Percentiles rank a stretch among this genome's conserved stretches.
phyloP scores from a whole-genome alignment of 2,113 vertebrate genomes.

The Channa argus region DNA sequence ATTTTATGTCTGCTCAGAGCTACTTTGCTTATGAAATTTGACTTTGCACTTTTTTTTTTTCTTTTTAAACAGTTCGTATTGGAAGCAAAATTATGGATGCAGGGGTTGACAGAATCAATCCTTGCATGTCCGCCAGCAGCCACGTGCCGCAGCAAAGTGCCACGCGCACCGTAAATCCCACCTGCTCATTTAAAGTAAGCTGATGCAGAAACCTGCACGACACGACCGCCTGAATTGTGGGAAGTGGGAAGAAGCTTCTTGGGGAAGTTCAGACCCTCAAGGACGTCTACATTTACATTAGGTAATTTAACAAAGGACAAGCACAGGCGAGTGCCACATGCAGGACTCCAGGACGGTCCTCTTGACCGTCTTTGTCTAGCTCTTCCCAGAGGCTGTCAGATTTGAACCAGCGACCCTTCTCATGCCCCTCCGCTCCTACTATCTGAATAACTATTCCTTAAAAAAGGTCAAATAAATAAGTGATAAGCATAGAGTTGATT shows the following conservation, averaged over 20 bases:
- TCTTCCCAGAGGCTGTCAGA: neutral
- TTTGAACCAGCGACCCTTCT: conserved; percentile 25
- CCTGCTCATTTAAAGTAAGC: conserved; percentile 22
- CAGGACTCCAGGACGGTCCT: neutral
- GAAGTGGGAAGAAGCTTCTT: conserved; percentile 1
- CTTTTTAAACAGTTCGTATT: neutral
- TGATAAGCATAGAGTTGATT: conserved; percentile 1
- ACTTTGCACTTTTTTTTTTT: too few species aligned
- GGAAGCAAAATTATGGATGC: conserved; percentile 1
- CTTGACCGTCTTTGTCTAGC: neutral
- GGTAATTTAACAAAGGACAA: neutral
- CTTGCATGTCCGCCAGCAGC: conserved; percentile 17
- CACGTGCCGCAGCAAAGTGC: neutral
- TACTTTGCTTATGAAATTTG: neutral
- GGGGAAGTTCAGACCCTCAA: conserved; percentile 8
- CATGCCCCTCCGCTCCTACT: neutral
- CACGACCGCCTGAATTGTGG: neutral
- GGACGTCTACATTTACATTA: too few species aligned
- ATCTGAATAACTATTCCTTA: neutral
- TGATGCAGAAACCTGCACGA: conserved; percentile 9
- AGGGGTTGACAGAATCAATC: conserved; percentile 23
- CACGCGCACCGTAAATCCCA: conserved; percentile 26
- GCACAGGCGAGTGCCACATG: neutral
- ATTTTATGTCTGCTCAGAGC: neutral
- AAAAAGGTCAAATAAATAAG: conserved; percentile 18